These are phyloP conservation scores for Cerastis leucographa DNA, from an alignment of 2,888 invertebrate species.

Conservation along the genomic window DNA sequence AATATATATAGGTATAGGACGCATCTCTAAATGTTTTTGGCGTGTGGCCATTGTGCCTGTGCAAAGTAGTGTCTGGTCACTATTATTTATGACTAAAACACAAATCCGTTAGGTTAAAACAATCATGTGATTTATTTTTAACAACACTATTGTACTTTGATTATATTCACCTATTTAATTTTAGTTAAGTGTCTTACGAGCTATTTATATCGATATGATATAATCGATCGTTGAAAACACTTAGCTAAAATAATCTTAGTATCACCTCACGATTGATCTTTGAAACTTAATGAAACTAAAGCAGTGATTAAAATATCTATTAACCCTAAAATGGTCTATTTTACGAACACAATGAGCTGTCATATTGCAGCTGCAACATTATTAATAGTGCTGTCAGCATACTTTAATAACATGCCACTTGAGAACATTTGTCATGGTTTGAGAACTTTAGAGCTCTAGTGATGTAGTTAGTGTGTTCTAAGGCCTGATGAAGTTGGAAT, in stretches of 20 bases:
- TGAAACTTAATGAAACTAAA: not conserved
- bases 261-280: not conserved
- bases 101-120: too few species aligned
- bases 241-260: not conserved
- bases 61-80: too few species aligned
- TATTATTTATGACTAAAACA: too few species aligned
- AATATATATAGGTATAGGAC: too few species aligned
- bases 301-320: not conserved
- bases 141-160: too few species aligned
- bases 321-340: constrained; percentile 8
- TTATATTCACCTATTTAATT: too few species aligned
- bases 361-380: constrained; percentile 44
- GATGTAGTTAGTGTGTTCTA: constrained; percentile 3
- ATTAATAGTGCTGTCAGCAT: constrained; percentile 48
- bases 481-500: constrained; percentile 8
- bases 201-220: too few species aligned
- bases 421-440: constrained; percentile 33
- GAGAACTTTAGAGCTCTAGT: constrained; percentile 15
- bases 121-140: too few species aligned
- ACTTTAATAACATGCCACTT: constrained; percentile 50
- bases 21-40: too few species aligned
- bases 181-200: too few species aligned
- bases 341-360: constrained; percentile 47
- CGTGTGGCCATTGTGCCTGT: too few species aligned
- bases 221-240: not conserved